A percentile compares a stretch with the other conserved stretches of the same genome.
These are phyloP conservation scores for Chionomys nivalis DNA, from an alignment of 2,113 vertebrate species.

Conservation along the genomic window DNA sequence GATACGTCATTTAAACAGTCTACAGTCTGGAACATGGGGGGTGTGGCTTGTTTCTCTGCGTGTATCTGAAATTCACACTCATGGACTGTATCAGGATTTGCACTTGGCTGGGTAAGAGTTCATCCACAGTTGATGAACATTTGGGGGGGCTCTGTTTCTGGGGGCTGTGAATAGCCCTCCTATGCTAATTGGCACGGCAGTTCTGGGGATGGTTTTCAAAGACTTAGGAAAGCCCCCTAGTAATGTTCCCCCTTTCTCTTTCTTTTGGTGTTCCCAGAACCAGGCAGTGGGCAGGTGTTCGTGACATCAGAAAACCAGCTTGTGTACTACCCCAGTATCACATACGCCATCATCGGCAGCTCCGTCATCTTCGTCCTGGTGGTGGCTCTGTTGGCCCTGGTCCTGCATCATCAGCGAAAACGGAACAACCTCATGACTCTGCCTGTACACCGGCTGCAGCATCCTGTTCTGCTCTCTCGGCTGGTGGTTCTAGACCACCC, in stretches of 20 bases:
- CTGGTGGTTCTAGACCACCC: constrained; percentile 95
- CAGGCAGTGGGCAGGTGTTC: constrained; percentile 92
- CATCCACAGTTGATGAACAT: rapidly evolving
- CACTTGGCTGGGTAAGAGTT: neutral
- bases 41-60: neutral
- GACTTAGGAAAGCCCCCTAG: rapidly evolving
- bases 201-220: neutral
- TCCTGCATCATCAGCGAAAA: constrained; percentile 97
- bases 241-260: constrained; percentile 35
- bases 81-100: neutral
- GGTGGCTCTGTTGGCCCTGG: constrained; percentile 94
- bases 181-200: rapidly evolving
- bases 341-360: constrained; percentile 96
- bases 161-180: rapidly evolving
- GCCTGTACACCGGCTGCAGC: constrained; percentile 93
- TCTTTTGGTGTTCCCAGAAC: constrained; percentile 85
- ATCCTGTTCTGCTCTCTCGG: constrained; percentile 94
- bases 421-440: constrained; percentile 94
- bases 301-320: constrained; percentile 95
- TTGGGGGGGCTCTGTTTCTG: rapidly evolving
- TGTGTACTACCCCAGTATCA: constrained; percentile 96
- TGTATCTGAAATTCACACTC: neutral
- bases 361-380: constrained; percentile 96
- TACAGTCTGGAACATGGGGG: neutral
- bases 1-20: neutral